These are phyloP conservation scores for Camelus bactrianus DNA, from an alignment of 2,113 vertebrate species.

Conservation along the genomic window DNA sequence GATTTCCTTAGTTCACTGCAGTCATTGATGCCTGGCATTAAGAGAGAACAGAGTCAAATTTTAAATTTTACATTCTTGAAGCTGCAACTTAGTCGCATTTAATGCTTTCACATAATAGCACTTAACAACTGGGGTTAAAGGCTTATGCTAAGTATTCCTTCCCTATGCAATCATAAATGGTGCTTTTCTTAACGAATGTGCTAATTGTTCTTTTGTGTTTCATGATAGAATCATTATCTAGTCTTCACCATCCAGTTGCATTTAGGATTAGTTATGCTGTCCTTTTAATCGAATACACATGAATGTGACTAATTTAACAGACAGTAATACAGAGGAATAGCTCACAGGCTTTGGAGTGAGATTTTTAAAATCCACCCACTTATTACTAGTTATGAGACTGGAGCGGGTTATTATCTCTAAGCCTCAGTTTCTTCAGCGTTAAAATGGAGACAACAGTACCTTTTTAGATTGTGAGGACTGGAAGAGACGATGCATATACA, in stretches of 20 bases:
- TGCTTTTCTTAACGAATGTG: neutral
- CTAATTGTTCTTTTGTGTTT: neutral
- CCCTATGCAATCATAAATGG: neutral
- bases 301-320: neutral
- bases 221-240: neutral
- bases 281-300: neutral
- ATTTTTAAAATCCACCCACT: neutral
- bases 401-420: neutral
- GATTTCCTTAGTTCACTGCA: neutral
- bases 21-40: neutral
- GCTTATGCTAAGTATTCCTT: neutral
- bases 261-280: neutral
- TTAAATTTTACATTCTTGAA: constrained; percentile 30
- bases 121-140: neutral
- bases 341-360: neutral
- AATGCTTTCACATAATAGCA: neutral
- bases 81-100: neutral
- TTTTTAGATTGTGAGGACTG: neutral
- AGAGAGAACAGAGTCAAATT: neutral
- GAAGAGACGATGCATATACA: neutral
- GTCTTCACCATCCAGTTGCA: neutral
- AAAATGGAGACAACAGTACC: neutral
- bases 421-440: neutral
- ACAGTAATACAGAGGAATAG: neutral
- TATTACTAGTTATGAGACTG: neutral